A percentile compares a stretch with the other conserved stretches of the same genome.
Conservation (phyloP, 1,140 invertebrate species). For the Proctacanthus coquilletti region DNA sequence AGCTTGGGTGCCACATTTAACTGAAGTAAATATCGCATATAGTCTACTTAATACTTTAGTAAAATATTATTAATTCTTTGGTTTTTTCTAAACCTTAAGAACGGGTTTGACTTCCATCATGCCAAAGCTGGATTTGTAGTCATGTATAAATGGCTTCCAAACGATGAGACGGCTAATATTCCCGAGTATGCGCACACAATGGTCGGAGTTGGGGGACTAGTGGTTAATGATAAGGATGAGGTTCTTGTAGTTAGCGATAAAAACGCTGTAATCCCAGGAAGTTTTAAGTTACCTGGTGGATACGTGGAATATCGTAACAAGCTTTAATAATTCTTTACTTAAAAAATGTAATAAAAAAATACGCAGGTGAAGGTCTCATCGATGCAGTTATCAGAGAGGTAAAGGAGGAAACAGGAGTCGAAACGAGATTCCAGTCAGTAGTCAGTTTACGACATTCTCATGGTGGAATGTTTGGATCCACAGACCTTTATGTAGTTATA, state of each 20-base stretch:
- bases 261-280: constrained; percentile 38
- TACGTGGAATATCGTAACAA: constrained; percentile 73
- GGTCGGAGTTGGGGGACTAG: constrained; percentile 73
- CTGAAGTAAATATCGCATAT: constrained; percentile 35
- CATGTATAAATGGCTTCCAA: constrained; percentile 66
- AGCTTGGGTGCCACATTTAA: constrained; percentile 60
- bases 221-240: constrained; percentile 58
- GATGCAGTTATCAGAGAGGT: constrained; percentile 72
- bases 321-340: too few species aligned
- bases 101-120: constrained; percentile 79
- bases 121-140: constrained; percentile 60
- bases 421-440: constrained; percentile 55
- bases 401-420: constrained; percentile 74
- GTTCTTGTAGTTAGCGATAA: constrained; percentile 68
- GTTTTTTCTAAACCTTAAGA: constrained; percentile 33
- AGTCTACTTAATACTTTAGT: too few species aligned
- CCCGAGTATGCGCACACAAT: constrained; percentile 74
- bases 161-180: constrained; percentile 44
- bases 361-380: constrained; percentile 59
- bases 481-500: constrained; percentile 69
- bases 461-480: constrained; percentile 53
- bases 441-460: constrained; percentile 63
- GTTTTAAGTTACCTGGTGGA: constrained; percentile 87
- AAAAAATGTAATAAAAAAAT: too few species aligned
- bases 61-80: too few species aligned